A percentile compares a stretch with the other conserved stretches of the same genome.
Conservation (phyloP, 2,888 invertebrate species). For the Cheilosia soror region DNA sequence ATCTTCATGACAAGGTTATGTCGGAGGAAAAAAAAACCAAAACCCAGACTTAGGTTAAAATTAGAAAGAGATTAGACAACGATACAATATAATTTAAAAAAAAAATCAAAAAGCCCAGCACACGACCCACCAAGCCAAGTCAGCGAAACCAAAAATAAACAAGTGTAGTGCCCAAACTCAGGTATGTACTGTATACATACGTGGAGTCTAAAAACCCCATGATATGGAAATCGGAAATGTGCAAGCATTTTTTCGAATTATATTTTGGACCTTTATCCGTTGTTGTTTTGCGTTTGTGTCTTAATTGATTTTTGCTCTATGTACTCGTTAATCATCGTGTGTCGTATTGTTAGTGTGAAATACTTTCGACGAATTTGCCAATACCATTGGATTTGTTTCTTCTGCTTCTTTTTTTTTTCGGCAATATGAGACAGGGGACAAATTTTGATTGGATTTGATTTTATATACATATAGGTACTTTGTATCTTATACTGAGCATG, state of each 20-base stretch:
- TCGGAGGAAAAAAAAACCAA: neutral
- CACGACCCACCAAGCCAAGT: neutral
- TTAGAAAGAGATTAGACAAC: neutral
- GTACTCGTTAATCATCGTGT: slow-evolving; percentile 38
- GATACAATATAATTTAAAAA: neutral
- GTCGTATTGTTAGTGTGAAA: slow-evolving; percentile 15
- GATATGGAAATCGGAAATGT: slow-evolving; percentile 68
- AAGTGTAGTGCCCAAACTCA: slow-evolving; percentile 1
- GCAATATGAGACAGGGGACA: slow-evolving; percentile 33
- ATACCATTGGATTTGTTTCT: neutral
- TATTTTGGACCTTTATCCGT: slow-evolving; percentile 47
- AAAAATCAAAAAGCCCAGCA: neutral
- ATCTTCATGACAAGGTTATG: neutral
- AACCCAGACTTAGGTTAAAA: neutral
- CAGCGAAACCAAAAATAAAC: slow-evolving; percentile 36
- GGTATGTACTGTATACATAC: neutral
- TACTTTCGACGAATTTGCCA: slow-evolving; percentile 22
- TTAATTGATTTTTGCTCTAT: slow-evolving; percentile 53
- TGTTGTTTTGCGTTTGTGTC: slow-evolving; percentile 27
- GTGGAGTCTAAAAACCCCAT: slow-evolving; percentile 23
- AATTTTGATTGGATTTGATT: slow-evolving; percentile 25
- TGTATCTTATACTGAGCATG: neutral
- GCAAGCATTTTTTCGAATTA: slow-evolving; percentile 57
- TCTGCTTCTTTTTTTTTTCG: neutral
- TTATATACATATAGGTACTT: neutral